phyloP scores from a whole-genome alignment of 2,797 vertebrate species.

The Agapornis canus region DNA sequence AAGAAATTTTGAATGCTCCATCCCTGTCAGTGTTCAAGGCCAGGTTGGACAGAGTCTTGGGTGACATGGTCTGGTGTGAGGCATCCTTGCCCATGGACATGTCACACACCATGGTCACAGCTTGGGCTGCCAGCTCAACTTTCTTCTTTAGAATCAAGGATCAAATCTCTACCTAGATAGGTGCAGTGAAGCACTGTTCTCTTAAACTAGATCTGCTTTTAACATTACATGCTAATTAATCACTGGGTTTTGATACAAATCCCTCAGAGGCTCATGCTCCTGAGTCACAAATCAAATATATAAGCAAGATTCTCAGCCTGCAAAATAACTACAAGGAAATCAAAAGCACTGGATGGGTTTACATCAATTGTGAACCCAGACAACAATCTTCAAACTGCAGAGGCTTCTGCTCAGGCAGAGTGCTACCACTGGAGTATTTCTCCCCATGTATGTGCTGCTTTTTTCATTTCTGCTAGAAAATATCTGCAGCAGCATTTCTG shows the following conservation, averaged over 20 bases:
- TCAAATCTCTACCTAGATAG: not conserved
- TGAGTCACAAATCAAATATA: not conserved
- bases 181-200: not conserved
- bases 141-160: not conserved
- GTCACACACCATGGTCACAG: not conserved
- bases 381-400: not conserved
- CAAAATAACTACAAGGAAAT: not conserved
- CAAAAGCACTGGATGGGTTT: not conserved
- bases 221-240: slow-evolving; percentile 4
- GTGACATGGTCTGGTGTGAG: not conserved
- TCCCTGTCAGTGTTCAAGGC: not conserved
- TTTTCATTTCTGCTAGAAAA: not conserved
- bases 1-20: not conserved
- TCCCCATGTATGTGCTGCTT: not conserved
- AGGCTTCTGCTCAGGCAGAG: not conserved
- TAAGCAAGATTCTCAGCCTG: not conserved
- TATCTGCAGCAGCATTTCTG: not conserved
- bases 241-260: not conserved
- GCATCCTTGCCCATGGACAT: not conserved
- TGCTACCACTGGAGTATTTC: not conserved
- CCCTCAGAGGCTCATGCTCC: not conserved
- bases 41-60: not conserved
- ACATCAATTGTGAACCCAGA: slow-evolving; percentile 6
- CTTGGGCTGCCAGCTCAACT: not conserved
- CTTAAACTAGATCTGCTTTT: slow-evolving; percentile 1